Conservation (phyloP, 1,140 invertebrate species). For the Aphidius gifuensis region DNA sequence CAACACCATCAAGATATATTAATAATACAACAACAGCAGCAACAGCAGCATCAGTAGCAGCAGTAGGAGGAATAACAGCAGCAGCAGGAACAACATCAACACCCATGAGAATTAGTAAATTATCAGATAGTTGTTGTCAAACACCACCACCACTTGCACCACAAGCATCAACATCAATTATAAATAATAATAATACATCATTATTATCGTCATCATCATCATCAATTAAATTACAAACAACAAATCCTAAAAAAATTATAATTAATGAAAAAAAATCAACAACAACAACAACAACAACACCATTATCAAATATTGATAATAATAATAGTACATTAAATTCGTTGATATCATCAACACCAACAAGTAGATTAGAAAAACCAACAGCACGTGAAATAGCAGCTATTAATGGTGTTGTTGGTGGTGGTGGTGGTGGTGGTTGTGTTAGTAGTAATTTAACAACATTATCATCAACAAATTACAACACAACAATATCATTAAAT, state of each 20-base stretch:
- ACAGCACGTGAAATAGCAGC: no score
- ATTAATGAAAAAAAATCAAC: slow-evolving; percentile 34
- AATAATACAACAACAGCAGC: slow-evolving; percentile 33
- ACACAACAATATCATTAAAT: slow-evolving; percentile 71
- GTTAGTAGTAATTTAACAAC: slow-evolving; percentile 25
- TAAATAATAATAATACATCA: no score
- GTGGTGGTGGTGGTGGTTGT: slow-evolving; percentile 33
- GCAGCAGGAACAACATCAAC: no score
- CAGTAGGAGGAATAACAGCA: no score
- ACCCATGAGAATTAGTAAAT: slow-evolving; percentile 35
- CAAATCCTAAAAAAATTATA: slow-evolving; percentile 43
- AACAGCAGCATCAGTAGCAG: slow-evolving; percentile 23
- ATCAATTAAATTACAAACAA: slow-evolving; percentile 45
- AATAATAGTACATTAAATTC: slow-evolving; percentile 24
- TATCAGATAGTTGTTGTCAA: slow-evolving; percentile 42
- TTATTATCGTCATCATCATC: no score
- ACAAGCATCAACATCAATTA: slow-evolving; percentile 36
- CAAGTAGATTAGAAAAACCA: no score
- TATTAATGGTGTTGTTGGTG: slow-evolving; percentile 17
- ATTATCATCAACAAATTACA: slow-evolving; percentile 41
- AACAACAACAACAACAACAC: no score
- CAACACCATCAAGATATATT: slow-evolving; percentile 43
- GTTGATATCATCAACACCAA: slow-evolving; percentile 10
- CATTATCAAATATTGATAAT: no score
- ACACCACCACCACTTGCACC: slow-evolving; percentile 33